Evolutionary conservation across 2,113 vertebrate species (phyloP), one percentile per base, ranked within the genome.

Genomic region (Etia nguti): DNA sequence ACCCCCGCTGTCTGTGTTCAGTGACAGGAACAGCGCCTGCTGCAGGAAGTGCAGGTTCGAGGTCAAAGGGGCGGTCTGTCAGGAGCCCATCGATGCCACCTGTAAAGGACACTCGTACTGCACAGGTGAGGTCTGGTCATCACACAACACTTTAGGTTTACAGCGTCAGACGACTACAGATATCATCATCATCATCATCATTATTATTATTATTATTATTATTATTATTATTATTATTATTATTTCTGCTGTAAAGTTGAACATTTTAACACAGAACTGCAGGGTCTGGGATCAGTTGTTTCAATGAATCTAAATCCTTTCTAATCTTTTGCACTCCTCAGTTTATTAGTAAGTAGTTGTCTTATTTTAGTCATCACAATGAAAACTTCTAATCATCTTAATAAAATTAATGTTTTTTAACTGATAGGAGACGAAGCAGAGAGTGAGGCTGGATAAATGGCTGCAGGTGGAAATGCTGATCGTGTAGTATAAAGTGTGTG

Each of bases 81-180:
- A 99, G 88, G 98, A 99, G 96, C 97, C 98, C 55, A 99, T 99
- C 83, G 95, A 97, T 12, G 98, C 99, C 62, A 99, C 98, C 80
- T 99, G 99, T 89, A 98, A 98, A 96, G 98, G 98, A 81, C 97
- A 95, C 79, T 98, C 98, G 20, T 97, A 97, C 65, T 99, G 98
- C 95, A 98, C 98, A 95, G 98, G 98, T 99, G 88, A 84, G 95
- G n/a, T 6, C 38, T 4, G 3, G 18, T 34, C 50, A 52, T 16
- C 26, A 31, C 73, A 31, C 24, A 31, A 52, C 20, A 8, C 18
- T 12, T 77, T 52, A 24, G 29, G 10, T 50, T 12, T 18, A 29
- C 70, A 31, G 43, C 2, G 2, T 50, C 10, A 29, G 24, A 48
- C 1, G 9, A 20, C 15, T 50, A 6, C 4, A n/a, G 18, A 36